Evolutionary conservation across 2,888 invertebrate genomes (phyloP), one percentile per base, ranked within the genome.

Genomic region (Pterostichus madidus): DNA sequence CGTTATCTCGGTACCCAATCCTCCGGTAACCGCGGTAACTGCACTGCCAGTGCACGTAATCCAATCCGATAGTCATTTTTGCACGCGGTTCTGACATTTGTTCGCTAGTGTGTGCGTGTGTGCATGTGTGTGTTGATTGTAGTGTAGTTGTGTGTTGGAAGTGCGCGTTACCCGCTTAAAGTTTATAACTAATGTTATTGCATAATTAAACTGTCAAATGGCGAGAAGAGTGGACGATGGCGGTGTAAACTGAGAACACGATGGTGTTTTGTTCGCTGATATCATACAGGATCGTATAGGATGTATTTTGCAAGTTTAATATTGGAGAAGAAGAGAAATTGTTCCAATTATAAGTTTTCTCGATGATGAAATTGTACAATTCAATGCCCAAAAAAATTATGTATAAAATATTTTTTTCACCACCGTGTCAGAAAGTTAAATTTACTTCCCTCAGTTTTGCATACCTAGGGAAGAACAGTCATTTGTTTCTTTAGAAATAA

Each of bases 111-210:
- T 64, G 59, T 64, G 64, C 39, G 52, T 75, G 75, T 49, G 24
- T 52, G 31, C n/a, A 6, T 59, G 64, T 53, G 53, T n/a, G 13
- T 10, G 64, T 32, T 53, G 3, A 53, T 35, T 0, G 35, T 35
- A 52, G 75, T 53, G 17, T 39, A 39, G 39, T 59, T 46, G 64
- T 8, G 13, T 32, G 13, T 59, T 46, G 64, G 32, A 35, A 64
- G 13, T 59, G 64, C 39, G 68, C 68, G 80, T 56, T 80, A 80
- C 80, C 56, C 80, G 80, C 44, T 80, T 80, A 80, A 80, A 80
- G 46, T 78, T 56, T 78, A 80, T 80, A 80, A 80, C 73, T 71
- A 71, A 80, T 80, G 80, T 80, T 80, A 80, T 80, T 80, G 71
- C 71, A 73, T 80, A 80, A 80, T 80, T 80, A 80, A 80, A 80